These are phyloP conservation scores for Oithona nana DNA, from an alignment of 2,888 invertebrate species.

Conservation along the genomic window DNA sequence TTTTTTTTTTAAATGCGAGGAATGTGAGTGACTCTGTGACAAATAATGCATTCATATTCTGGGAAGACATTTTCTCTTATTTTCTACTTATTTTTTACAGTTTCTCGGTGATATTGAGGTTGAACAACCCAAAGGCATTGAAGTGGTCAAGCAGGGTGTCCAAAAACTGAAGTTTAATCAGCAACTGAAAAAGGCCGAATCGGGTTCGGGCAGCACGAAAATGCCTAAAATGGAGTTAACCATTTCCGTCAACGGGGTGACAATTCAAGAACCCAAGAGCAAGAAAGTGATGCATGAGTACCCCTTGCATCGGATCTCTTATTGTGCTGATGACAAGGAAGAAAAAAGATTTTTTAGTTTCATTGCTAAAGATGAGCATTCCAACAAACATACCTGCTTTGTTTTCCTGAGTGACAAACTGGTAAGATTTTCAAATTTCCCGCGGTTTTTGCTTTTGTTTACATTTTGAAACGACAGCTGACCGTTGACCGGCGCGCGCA, in stretches of 20 bases:
- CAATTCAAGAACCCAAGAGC: conserved; percentile 54
- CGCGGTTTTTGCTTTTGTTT: no score
- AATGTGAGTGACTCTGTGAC: conserved; percentile 3
- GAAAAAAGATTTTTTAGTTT: conserved; percentile 93
- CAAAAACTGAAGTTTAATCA: conserved; percentile 84
- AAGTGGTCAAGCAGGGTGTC: conserved; percentile 92
- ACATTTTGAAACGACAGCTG: no score
- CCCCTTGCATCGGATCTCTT: conserved; percentile 89
- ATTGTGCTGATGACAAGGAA: conserved; percentile 96
- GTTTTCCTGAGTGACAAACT: conserved; percentile 83
- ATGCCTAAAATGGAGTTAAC: conserved; percentile 51
- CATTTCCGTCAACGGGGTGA: conserved; percentile 92
- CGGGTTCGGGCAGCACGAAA: conserved; percentile 42
- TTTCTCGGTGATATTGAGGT: conserved; percentile 88
- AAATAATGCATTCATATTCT: conserved; percentile 14
- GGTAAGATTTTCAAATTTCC: conserved; percentile 29
- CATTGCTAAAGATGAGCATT: conserved; percentile 59
- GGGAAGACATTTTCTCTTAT: no score
- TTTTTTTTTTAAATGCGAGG: no score
- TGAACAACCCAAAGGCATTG: conserved; percentile 89
- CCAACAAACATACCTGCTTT: conserved; percentile 79
- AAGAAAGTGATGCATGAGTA: conserved; percentile 73
- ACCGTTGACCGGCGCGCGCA: no score
- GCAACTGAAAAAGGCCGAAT: conserved; percentile 73
- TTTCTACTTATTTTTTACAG: conserved; percentile 38